Conservation (phyloP, 2,888 invertebrate genomes). For the Penaeus monodon region DNA sequence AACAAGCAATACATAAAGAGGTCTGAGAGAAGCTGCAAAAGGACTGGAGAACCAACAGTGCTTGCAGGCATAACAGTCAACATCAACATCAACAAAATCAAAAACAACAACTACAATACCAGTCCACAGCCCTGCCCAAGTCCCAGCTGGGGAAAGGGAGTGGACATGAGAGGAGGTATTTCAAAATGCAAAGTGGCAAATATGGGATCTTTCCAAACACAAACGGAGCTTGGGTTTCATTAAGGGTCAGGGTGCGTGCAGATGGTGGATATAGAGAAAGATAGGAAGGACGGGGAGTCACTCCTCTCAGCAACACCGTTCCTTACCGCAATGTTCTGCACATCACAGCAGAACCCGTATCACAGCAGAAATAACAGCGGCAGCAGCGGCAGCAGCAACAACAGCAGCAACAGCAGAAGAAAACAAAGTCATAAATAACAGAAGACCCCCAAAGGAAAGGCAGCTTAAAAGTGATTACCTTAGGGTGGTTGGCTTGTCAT, state of each 20-base stretch:
- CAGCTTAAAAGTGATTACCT: background rate
- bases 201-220: background rate
- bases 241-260: too few species aligned
- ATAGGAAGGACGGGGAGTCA: conserved; percentile 3
- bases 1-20: too few species aligned
- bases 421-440: background rate
- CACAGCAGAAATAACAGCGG: conserved; percentile 33
- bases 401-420: conserved; percentile 34
- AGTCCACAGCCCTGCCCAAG: too few species aligned
- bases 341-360: conserved; percentile 35
- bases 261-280: background rate
- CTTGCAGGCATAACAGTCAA: too few species aligned
- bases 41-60: too few species aligned
- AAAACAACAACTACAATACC: too few species aligned
- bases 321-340: conserved; percentile 60
- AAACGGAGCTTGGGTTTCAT: background rate
- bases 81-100: too few species aligned
- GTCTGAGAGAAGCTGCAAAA: too few species aligned
- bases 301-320: background rate
- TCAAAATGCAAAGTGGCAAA: background rate
- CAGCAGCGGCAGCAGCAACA: conserved; percentile 36
- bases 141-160: too few species aligned
- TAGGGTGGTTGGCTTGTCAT: background rate
- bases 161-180: too few species aligned
- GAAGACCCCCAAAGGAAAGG: background rate